phyloP scores from a whole-genome alignment of 2,888 invertebrate species.

The Stenodema calcarata region DNA sequence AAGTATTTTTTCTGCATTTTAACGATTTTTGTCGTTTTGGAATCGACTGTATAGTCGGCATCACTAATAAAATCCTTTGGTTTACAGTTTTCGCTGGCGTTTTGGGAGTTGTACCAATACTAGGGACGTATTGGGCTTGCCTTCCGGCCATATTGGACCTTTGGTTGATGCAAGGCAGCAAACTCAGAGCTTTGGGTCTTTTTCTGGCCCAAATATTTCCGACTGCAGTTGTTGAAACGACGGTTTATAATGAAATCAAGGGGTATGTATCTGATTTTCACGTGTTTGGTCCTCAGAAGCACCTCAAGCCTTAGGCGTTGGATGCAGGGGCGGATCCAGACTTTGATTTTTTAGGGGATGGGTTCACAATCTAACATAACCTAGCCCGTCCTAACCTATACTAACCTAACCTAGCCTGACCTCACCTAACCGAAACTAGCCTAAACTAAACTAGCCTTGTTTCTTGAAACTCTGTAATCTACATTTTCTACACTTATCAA shows the following conservation, averaged over 20 bases:
- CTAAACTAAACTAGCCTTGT: background rate
- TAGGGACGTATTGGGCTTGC: constrained; percentile 95
- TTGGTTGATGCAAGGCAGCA: constrained; percentile 89
- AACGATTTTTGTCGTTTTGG: background rate
- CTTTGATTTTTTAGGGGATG: too few relatives aligned
- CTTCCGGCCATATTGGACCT: constrained; percentile 93
- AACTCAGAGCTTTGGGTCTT: constrained; percentile 80
- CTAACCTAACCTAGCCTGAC: too few relatives aligned
- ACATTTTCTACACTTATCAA: too few relatives aligned
- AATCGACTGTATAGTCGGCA: constrained; percentile 49
- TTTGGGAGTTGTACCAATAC: constrained; percentile 92
- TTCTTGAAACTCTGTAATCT: background rate
- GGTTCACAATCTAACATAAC: too few relatives aligned
- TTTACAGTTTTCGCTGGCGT: constrained; percentile 82
- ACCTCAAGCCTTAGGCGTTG: background rate
- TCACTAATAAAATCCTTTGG: background rate
- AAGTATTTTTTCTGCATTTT: too few relatives aligned
- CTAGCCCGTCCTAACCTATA: too few relatives aligned
- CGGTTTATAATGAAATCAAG: constrained; percentile 96
- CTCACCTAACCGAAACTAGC: too few relatives aligned
- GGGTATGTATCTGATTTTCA: too few relatives aligned
- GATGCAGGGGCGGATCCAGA: too few relatives aligned
- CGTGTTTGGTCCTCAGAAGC: too few relatives aligned
- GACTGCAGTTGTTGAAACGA: constrained; percentile 89
- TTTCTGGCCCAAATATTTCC: constrained; percentile 87